Evolutionary conservation across 1,140 invertebrate species (phyloP).

Genomic region (Ruditapes philippinarum): DNA sequence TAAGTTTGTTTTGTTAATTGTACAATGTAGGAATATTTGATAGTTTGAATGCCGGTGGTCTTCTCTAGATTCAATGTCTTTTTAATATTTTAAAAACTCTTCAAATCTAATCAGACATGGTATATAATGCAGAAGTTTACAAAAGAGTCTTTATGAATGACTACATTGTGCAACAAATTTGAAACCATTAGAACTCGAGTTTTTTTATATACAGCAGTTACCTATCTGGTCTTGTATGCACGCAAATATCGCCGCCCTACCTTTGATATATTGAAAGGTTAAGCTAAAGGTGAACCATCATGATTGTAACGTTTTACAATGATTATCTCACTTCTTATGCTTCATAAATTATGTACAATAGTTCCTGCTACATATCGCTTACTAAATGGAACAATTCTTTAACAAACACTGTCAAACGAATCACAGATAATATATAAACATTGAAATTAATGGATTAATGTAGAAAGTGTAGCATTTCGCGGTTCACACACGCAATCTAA

Average conservation of each 20-base stretch:
- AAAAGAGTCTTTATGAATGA: background rate
- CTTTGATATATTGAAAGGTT: background rate
- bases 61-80: too few relatives aligned
- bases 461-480: background rate
- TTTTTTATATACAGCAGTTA: background rate
- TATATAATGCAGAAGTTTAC: background rate
- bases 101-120: background rate
- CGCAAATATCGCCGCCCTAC: background rate
- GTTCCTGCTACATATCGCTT: background rate
- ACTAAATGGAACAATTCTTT: conserved; percentile 2
- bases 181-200: conserved; percentile 11
- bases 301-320: background rate
- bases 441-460: background rate
- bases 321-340: conserved; percentile 7
- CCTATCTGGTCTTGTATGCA: background rate
- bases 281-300: background rate
- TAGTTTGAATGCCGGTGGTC: too few relatives aligned
- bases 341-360: background rate
- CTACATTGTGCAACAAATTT: background rate
- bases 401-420: background rate
- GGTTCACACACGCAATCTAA: background rate
- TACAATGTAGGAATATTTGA: too few relatives aligned
- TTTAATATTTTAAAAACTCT: background rate
- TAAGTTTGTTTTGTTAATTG: too few relatives aligned
- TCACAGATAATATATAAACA: background rate